These are phyloP conservation scores for Rallus crepitans DNA, from an alignment of 2,797 vertebrate genomes.

Conservation along the genomic window DNA sequence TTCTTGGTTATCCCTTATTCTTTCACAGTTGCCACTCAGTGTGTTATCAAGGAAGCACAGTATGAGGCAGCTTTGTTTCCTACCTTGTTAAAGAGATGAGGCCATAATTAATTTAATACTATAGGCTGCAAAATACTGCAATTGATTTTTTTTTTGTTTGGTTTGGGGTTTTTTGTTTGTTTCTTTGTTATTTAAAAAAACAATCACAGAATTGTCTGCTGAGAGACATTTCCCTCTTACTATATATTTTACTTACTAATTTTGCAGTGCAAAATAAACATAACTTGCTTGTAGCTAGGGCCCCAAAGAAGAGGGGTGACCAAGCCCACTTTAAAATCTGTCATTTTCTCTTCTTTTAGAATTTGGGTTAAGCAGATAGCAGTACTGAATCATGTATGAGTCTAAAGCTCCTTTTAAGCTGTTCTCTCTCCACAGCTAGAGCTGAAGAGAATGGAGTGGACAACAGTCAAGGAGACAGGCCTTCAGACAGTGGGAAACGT, in stretches of 20 bases:
- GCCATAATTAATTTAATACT: background rate
- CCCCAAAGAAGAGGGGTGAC: background rate
- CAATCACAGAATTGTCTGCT: background rate
- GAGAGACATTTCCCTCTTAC: background rate
- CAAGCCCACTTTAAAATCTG: background rate
- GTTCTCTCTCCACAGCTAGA: conserved; percentile 77
- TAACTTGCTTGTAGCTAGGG: background rate
- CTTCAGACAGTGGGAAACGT: conserved; percentile 85
- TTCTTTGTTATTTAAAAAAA: no score
- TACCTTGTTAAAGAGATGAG: background rate
- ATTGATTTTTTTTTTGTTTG: no score
- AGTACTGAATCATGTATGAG: background rate
- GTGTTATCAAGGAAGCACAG: background rate
- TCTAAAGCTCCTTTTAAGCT: conserved; percentile 26
- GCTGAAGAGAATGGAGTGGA: conserved; percentile 94
- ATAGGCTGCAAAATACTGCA: background rate
- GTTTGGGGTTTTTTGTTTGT: no score
- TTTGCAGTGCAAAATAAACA: background rate
- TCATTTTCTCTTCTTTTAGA: background rate
- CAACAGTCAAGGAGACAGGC: conserved; percentile 85
- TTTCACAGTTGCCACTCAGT: background rate
- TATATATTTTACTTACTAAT: background rate
- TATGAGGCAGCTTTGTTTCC: background rate
- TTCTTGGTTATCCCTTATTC: background rate
- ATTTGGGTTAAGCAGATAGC: background rate